Conservation (phyloP, 1,140 invertebrate genomes). For the Leptestheria dahalacensis region DNA sequence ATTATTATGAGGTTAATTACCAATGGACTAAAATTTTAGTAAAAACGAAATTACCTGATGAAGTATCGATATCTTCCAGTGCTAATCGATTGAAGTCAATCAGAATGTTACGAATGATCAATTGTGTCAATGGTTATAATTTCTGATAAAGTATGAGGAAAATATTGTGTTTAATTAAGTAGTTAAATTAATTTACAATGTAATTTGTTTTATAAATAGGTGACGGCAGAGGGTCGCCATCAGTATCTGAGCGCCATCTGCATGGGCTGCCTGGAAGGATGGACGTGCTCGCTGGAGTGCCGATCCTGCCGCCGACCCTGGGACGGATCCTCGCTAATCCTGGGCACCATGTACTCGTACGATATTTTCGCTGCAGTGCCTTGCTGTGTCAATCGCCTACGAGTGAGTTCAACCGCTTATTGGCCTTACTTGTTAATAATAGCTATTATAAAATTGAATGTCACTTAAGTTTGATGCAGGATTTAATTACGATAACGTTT, state of each 20-base stretch:
- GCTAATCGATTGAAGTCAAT: too few relatives aligned
- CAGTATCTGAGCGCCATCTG: conserved; percentile 86
- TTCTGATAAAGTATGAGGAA: too few relatives aligned
- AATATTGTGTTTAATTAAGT: too few relatives aligned
- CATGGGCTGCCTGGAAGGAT: conserved; percentile 74
- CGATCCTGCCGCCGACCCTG: conserved; percentile 68
- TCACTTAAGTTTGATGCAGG: too few relatives aligned
- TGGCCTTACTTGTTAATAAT: too few relatives aligned
- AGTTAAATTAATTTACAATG: neutral
- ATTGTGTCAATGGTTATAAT: too few relatives aligned
- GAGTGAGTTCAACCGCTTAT: conserved; percentile 57
- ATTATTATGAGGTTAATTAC: neutral
- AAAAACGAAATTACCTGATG: too few relatives aligned
- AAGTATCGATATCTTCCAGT: too few relatives aligned
- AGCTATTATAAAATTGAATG: conserved; percentile 13
- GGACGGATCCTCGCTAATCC: conserved; percentile 80
- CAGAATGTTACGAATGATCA: too few relatives aligned
- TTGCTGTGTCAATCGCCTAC: conserved; percentile 81
- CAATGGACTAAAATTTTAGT: neutral
- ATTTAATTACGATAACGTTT: too few relatives aligned
- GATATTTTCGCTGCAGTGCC: conserved; percentile 94
- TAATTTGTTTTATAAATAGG: neutral
- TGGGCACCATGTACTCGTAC: conserved; percentile 94
- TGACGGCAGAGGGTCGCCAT: conserved; percentile 37
- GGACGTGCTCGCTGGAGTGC: conserved; percentile 53